Evolutionary conservation across 2,888 invertebrate species (phyloP), one percentile per base, ranked within the genome.

Genomic region (Leptarthrus brevirostris): DNA sequence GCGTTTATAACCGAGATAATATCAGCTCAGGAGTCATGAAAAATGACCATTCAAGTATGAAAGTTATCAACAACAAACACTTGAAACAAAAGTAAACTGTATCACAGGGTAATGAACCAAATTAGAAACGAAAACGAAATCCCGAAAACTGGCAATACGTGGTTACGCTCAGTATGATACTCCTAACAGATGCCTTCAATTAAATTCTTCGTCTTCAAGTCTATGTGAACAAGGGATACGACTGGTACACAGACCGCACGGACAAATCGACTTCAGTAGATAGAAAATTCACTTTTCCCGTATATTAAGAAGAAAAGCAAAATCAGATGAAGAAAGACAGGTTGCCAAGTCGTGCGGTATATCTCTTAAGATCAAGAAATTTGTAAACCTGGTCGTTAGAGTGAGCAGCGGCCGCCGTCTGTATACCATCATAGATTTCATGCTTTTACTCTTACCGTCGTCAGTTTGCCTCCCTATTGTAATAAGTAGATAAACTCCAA

Each of bases 401-500:
- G 54, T 26, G 22, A 26, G 26, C 12, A 56, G 5, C 24, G 14
- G 8, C 12, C 56, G 30, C 14, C 0, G n/a, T 18, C 24, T 8
- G 34, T 12, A 36, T 2, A 36, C 5, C 16, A n/a, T n/a, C 16
- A 22, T n/a, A 47, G 4, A n/a, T 6, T 30, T 14, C 56, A 16
- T 1, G 10, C 47, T 47, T n/a, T 20, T 44, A 26, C 18, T 44
- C 40, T 22, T 40, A 22, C 61, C 40, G 36, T 4, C 20, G 44
- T 61, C 36, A 6, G 14, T 22, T 40, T 18, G 36, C 22, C 61
- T 20, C 12, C 24, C n/a, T 66, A 47, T 30, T 20, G 26, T 47
- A 26, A 47, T 26, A 66, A 66, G 30, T 56, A 16, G 24, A 49
- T 71, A 72, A 74, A 64, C 74, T 52, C 71, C 73, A 71, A n/a